Evolutionary conservation across 2,888 invertebrate species (phyloP).

Genomic region (Cephalotes varians): DNA sequence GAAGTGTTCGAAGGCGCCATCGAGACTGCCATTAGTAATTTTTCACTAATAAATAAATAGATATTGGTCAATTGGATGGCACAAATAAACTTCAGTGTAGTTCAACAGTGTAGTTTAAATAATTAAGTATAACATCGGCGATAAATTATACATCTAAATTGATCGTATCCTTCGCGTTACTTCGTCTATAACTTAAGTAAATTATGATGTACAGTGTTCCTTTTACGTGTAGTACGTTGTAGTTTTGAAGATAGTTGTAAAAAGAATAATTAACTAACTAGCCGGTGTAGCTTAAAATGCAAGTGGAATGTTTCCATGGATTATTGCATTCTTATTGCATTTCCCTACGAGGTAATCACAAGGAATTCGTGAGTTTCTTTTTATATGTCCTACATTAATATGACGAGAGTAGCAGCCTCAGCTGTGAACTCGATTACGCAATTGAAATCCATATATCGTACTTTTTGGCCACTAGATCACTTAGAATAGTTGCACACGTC

Average conservation of each 20-base stretch:
- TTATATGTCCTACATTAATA: slow-evolving; percentile 72
- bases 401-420: slow-evolving; percentile 65
- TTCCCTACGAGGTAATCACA: slow-evolving; percentile 71
- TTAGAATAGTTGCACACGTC: slow-evolving; percentile 55
- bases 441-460: slow-evolving; percentile 64
- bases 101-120: slow-evolving; percentile 30
- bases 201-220: slow-evolving; percentile 16
- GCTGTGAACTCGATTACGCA: slow-evolving; percentile 62
- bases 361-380: slow-evolving; percentile 63
- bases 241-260: slow-evolving; percentile 64
- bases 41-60: slow-evolving; percentile 66
- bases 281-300: slow-evolving; percentile 74
- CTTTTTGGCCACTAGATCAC: slow-evolving; percentile 78
- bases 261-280: slow-evolving; percentile 56
- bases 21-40: slow-evolving; percentile 27
- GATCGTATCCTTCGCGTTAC: slow-evolving; percentile 43
- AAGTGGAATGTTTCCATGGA: slow-evolving; percentile 77
- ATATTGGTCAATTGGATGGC: slow-evolving; percentile 55
- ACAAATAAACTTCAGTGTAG: slow-evolving; percentile 25
- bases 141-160: slow-evolving; percentile 47
- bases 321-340: slow-evolving; percentile 59
- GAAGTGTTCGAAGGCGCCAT: background rate
- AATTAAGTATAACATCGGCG: slow-evolving; percentile 56
- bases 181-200: slow-evolving; percentile 45
- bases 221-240: slow-evolving; percentile 48